Evolutionary conservation across 1,140 invertebrate genomes (phyloP), one percentile per base, ranked within the genome.

Genomic region (Heliconius eleuchia): DNA sequence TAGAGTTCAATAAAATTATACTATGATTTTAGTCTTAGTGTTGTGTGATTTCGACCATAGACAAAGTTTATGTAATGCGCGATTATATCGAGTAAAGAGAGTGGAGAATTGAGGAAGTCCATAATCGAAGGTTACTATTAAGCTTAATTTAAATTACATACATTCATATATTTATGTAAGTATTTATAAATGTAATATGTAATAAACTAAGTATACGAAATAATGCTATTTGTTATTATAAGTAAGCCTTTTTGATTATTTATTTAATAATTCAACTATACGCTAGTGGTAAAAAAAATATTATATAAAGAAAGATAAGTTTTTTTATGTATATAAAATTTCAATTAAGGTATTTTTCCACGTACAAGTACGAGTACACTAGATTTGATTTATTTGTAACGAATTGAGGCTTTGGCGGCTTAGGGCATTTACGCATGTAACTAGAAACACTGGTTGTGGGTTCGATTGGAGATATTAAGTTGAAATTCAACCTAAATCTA

Each of bases 71-170:
- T 79, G 83, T 85, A 86, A 86, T 73, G 73, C 78, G 30, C 37
- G 27, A 71, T 55, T 50, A 52, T 74, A 71, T 76, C 60, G 74
- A 72, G 71, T 74, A 76, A 79, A 75, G 82, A 83, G 84, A 85
- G 74, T 55, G 82, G 80, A 81, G 85, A 86, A 86, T 86, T 79
- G 82, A 84, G 83, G 82, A 84, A 86, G 79, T 80, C 73, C 73
- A 79, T 70, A 57, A 60, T 74, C 74, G 77, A 79, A 79, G 77
- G 80, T 76, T 82, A 76, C 78, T 80, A 80, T 76, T 74, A 70
- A 80, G 71, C 72, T 76, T 76, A 80, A 76, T 76, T 80, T 80
- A 72, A 71, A 55, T 72, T 77, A 78, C 71, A 82, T 72, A 78
- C 79, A 74, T 77, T 60, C 57, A 66, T 30, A 30, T 30, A 66